Base-by-base conservation (phyloP, 30 jellyfish, hydroid and myxozoan species). In the Morbakka virulenta region DNA sequence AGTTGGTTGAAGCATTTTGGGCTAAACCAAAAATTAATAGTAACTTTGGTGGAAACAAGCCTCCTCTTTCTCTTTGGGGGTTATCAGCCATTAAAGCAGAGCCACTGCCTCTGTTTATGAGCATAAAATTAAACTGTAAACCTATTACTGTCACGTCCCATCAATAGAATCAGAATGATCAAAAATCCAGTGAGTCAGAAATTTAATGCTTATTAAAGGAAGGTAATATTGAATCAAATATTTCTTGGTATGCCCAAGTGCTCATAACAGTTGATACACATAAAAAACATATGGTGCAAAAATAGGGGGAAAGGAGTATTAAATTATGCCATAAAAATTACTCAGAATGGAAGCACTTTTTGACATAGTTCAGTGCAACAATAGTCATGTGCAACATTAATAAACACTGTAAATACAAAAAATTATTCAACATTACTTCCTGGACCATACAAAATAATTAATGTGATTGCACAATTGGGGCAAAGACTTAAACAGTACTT, bases 201-300 rank as follows among this genome's bases (percentile, higher is more conserved):
- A 36, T 61, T 11, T n/a, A 79, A 20, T 47, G 83, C n/a, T 69
- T 79, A 32, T 86, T 66, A 13, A 47, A 74, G 61, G 90, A 87
- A 25, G 96, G 95, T 11, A 81, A 53, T 27, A 87, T 81, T 1
- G 91, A 87, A 66, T 89, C 81, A 26, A 75, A 88, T 27, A 70
- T 95, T 2, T 95, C 96, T 1, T 63, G 95, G 96, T 53, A 95
- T 23, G 91, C 95, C 22, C 96, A 86, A 35, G 89, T 86, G 4
- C 61, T 80, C 0, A 84, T 86, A 1, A 29, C 76, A 9, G 17
- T 21, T 48, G 90, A 50, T 24, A 32, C 63, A 48, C 11, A n/a
- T n/a, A 72, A 73, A 66, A 82, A 72, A 50, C 65, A 89, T 14
- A 53, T 82, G 67, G 83, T 82, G 13, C 48, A 50, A 13, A 83